Conservation (phyloP, 2,797 vertebrate genomes). For the Schizopygopsis malacanthus region DNA sequence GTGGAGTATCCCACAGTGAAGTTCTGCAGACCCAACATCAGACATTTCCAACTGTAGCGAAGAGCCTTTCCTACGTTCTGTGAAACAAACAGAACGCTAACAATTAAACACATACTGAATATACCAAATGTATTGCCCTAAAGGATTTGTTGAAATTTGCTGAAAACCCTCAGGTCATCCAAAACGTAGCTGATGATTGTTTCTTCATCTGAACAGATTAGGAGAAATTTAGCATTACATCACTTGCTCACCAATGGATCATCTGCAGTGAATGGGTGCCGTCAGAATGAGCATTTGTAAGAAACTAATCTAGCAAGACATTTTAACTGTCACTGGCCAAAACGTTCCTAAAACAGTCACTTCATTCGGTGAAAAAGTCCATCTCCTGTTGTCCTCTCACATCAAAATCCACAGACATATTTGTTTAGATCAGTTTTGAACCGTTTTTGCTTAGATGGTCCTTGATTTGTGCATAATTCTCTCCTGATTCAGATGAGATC, state of each 20-base stretch:
- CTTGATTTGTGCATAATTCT: background rate
- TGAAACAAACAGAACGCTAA: conserved; percentile 53
- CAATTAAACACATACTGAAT: background rate
- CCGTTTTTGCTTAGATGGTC: background rate
- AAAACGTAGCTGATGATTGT: background rate
- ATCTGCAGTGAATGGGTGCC: background rate
- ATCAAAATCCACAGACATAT: background rate
- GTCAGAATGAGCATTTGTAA: background rate
- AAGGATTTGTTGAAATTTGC: background rate
- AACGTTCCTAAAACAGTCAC: background rate
- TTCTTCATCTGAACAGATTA: background rate
- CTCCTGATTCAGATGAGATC: background rate
- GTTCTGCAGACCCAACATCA: conserved; percentile 88
- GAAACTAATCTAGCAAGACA: background rate
- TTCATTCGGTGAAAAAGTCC: background rate
- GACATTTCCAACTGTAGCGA: conserved; percentile 87
- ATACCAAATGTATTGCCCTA: background rate
- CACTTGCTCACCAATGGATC: background rate
- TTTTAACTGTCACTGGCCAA: background rate
- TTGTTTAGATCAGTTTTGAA: background rate
- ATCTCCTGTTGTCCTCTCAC: background rate
- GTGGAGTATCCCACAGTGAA: conserved; percentile 84
- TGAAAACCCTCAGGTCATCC: background rate
- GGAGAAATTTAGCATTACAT: background rate
- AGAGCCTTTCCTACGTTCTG: conserved; percentile 90